phyloP scores from a whole-genome alignment of 2,888 invertebrate genomes.

The Oxystoma pomonae region DNA sequence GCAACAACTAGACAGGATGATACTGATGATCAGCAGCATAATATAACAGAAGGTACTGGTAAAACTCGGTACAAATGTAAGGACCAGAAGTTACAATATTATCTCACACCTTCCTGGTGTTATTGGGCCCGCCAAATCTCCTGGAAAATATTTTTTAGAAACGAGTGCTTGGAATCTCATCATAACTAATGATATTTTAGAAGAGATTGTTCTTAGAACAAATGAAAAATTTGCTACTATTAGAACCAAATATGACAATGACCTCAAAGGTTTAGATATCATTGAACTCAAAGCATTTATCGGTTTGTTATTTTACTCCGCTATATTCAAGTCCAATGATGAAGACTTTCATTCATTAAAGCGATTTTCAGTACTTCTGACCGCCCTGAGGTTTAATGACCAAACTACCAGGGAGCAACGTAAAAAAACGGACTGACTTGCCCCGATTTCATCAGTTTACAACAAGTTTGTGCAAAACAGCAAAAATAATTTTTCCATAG shows the following conservation, averaged over 20 bases:
- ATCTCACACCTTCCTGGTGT: background rate
- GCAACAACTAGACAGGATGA: no score
- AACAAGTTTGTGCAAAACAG: slow-evolving; percentile 1
- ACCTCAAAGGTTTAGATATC: slow-evolving; percentile 1
- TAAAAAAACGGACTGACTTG: background rate
- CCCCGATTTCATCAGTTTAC: background rate
- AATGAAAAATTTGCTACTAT: background rate
- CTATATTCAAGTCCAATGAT: slow-evolving; percentile 3
- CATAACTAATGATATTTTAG: background rate
- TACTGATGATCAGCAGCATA: background rate
- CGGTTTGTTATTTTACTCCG: background rate
- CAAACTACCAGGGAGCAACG: background rate
- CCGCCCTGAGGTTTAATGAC: background rate
- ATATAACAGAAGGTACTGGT: no score
- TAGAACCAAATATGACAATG: background rate
- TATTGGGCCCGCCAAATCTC: slow-evolving; percentile 1
- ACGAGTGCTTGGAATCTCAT: background rate
- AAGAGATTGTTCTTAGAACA: background rate
- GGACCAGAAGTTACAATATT: background rate
- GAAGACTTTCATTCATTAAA: slow-evolving; percentile 1
- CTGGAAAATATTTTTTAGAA: background rate
- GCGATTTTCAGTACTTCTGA: background rate
- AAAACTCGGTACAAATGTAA: slow-evolving; percentile 1
- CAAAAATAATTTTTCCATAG: slow-evolving; percentile 2
- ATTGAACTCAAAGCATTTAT: background rate